phyloP scores from a whole-genome alignment of 2,797 vertebrate genomes.

The Ceyx erithaca region DNA sequence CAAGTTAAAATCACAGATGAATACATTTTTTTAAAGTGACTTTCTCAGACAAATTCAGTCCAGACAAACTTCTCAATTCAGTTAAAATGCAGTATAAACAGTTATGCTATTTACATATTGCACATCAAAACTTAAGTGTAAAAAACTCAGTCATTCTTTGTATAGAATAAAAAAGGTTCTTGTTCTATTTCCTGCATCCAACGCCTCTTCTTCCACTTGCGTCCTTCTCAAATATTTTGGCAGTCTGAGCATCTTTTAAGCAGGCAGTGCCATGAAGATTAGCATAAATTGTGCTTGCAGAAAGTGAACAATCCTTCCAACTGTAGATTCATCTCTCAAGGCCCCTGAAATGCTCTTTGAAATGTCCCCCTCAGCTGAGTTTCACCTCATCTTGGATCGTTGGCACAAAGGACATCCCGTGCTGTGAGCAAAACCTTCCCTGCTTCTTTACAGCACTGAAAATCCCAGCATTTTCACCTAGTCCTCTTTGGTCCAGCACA shows the following conservation, averaged over 20 bases:
- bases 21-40: neutral
- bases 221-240: slow-evolving; percentile 36
- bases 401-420: neutral
- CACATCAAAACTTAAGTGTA: slow-evolving; percentile 36
- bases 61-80: neutral
- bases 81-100: slow-evolving; percentile 1
- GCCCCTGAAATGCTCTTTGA: neutral
- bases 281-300: slow-evolving; percentile 36
- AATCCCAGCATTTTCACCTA: neutral
- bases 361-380: neutral
- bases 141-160: slow-evolving; percentile 52
- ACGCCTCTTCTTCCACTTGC: slow-evolving; percentile 43
- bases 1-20: neutral
- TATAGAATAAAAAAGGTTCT: slow-evolving; percentile 63
- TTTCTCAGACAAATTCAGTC: slow-evolving; percentile 34
- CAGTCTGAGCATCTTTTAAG: slow-evolving; percentile 4
- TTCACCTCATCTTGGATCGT: neutral
- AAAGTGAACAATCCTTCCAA: slow-evolving; percentile 6
- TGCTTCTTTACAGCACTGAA: neutral
- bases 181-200: slow-evolving; percentile 45
- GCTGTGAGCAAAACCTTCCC: neutral
- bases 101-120: slow-evolving; percentile 5
- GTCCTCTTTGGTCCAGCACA: neutral
- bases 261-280: neutral
- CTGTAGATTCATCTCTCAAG: neutral